phyloP scores from a whole-genome alignment of 2,797 vertebrate species.

The Myioborus miniatus region DNA sequence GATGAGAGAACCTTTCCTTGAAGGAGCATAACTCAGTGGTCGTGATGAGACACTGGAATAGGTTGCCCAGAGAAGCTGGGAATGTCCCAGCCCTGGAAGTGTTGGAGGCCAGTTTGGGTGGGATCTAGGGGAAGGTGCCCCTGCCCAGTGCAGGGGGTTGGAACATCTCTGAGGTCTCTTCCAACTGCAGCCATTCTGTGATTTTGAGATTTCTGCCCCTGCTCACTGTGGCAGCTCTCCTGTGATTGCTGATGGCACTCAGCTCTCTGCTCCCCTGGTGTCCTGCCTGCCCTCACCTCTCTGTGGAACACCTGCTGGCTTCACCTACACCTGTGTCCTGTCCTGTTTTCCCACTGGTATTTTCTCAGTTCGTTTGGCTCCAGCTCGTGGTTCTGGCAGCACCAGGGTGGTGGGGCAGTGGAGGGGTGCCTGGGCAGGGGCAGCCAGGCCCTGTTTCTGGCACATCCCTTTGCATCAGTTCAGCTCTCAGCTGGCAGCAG shows the following conservation, averaged over 20 bases:
- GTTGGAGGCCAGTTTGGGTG: accelerated
- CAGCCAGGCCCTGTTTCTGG: accelerated
- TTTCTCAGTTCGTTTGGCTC: background rate
- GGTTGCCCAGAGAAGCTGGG: background rate
- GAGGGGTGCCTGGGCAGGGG: accelerated
- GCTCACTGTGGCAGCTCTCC: background rate
- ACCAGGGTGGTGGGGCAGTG: background rate
- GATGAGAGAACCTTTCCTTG: background rate
- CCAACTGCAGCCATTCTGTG: background rate
- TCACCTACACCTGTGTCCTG: background rate
- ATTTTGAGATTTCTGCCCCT: background rate
- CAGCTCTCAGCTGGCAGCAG: background rate
- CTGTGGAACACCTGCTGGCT: background rate
- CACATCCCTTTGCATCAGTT: background rate
- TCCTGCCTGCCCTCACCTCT: background rate
- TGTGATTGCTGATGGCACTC: background rate
- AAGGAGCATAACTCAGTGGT: accelerated
- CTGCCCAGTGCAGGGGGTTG: background rate
- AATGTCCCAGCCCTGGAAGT: background rate
- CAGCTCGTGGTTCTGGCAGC: background rate
- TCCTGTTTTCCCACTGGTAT: accelerated
- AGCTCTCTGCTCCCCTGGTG: accelerated
- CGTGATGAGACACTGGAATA: background rate
- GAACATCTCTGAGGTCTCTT: background rate
- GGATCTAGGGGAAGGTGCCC: background rate